Base-by-base conservation (phyloP, 2,113 vertebrate genomes). In the Petromus typicus region DNA sequence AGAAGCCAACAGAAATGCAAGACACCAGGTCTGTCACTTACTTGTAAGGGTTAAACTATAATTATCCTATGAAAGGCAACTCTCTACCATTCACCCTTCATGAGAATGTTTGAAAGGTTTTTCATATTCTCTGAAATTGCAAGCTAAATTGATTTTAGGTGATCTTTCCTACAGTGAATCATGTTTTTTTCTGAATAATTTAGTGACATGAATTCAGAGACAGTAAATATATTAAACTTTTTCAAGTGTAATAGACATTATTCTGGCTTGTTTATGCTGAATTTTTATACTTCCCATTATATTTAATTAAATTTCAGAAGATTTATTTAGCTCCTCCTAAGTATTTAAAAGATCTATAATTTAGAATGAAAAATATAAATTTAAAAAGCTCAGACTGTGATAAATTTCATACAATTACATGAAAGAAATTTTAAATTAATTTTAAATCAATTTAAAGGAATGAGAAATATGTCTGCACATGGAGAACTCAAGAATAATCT, bases 241-340 rank as follows among this genome's bases (percentile, higher is more conserved):
- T 61, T 45, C 40, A 71, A 64, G 12, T 25, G 7, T n/a, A 75
- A 94, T 63, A 76, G 66, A 54, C 54, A 57, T 76, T 90, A 87
- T 54, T 82, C 51, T 63, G 69, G 37, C 51, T 78, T 64, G 11
- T 34, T 20, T 67, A 34, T 82, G 25, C 45, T 66, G 23, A 84
- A 43, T 87, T 96, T 95, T 92, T 45, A 71, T 43, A 81, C 78
- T 87, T 94, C 45, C 30, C 43, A 75, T 64, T 86, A 59, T 37
- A 73, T 85, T 91, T 95, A 51, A 82, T 89, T 90, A 71, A 61
- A 86, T 86, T 93, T 95, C 61, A 90, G 85, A 89, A 90, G 32
- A 61, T 80, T 92, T 56, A 83, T 64, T 83, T 97, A 69, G 16
- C 13, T 37, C 64, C n/a, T 88, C 12, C 27, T 91, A 61, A 25